Evolutionary conservation across 2,113 vertebrate species (phyloP), one percentile per base, ranked within the genome.

Genomic region (Pipra filicauda): DNA sequence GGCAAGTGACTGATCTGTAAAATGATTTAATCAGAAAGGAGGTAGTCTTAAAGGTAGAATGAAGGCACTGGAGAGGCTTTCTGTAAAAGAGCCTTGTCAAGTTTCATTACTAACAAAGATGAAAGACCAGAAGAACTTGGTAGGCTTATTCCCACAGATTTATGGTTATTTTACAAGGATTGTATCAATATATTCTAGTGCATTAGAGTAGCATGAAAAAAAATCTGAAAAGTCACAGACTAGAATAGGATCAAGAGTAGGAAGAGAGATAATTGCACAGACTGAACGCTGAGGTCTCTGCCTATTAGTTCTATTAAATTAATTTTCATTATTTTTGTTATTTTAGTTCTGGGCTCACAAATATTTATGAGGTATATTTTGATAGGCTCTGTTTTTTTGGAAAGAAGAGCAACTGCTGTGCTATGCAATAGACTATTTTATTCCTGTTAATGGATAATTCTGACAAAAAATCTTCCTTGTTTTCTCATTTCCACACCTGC

Each of bases 231-330:
- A 65, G 11, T 35, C 46, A 66, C 28, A 73, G 28, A 54, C n/a
- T 18, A 30, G 30, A 23, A 23, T 4, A 67, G 5, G 27, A 52
- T 30, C 51, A 59, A 41, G 71, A 62, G 5, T 4, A 19, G 43
- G 21, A 72, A 49, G 49, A 70, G 37, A 52, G 16, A 57, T 2
- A 12, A 10, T 11, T 33, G 33, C 19, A 8, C 26, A 77, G 23
- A 12, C 4, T 66, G 58, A 76, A 46, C 0, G 0, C 7, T 41
- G 65, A 74, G 15, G 2, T 69, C 15, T 74, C 33, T 5, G 2
- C 15, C 26, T 58, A 13, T 27, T 39, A 37, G 35, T 52, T 33
- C 22, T 62, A 12, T 39, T 67, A 16, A 76, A n/a, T 59, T 48
- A 22, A 52, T 79, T 89, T 85, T 49, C 44, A 27, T 66, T 46